phyloP scores from a whole-genome alignment of 2,888 invertebrate species.

The Clitarchus hookeri region DNA sequence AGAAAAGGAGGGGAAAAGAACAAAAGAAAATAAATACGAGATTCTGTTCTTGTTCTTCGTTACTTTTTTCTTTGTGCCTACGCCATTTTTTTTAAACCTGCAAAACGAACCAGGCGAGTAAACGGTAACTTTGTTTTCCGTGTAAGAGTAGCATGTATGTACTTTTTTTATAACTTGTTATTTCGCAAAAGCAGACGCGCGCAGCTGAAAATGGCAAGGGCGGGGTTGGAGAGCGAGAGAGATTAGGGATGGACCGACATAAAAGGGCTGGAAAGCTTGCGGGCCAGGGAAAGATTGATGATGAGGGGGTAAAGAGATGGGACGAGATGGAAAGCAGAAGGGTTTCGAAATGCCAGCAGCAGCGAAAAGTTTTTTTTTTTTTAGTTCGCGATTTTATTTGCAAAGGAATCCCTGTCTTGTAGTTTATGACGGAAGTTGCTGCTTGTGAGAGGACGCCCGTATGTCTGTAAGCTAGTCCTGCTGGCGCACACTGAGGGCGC shows the following conservation, averaged over 20 bases:
- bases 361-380: too few species aligned
- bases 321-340: not conserved
- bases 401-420: not conserved
- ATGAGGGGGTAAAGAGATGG: not conserved
- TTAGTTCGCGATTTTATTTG: not conserved
- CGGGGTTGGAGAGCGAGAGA: not conserved
- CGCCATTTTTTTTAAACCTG: too few species aligned
- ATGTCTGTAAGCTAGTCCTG: not conserved
- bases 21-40: slow-evolving; percentile 23
- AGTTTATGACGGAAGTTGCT: not conserved
- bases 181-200: not conserved
- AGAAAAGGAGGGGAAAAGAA: not conserved
- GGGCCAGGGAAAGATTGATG: too few species aligned
- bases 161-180: not conserved
- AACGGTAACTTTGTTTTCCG: not conserved
- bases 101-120: not conserved
- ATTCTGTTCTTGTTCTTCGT: slow-evolving; percentile 10
- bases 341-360: not conserved
- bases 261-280: not conserved
- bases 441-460: not conserved
- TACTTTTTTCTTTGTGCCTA: not conserved
- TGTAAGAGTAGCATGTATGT: not conserved
- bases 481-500: not conserved
- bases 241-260: slow-evolving; percentile 8
- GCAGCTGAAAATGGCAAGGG: not conserved